Percentiles rank a stretch among this genome's conserved stretches.
Evolutionary conservation across 2,113 vertebrate genomes (phyloP).

Genomic region (Prolemur simus): DNA sequence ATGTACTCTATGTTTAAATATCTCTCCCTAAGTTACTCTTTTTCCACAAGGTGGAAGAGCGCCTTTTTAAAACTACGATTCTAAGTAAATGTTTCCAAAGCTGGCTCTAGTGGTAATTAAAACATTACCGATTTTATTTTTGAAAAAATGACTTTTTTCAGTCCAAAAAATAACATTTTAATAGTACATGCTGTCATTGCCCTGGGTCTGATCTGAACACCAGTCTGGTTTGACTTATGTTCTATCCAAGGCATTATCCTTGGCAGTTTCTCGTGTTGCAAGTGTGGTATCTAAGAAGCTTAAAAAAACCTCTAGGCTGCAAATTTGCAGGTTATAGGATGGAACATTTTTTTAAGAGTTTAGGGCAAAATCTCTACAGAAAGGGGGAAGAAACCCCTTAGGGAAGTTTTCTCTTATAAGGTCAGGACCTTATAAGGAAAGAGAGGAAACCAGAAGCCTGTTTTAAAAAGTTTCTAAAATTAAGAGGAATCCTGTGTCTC

Average conservation of each 20-base stretch:
- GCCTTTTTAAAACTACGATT: slow-evolving; percentile 47
- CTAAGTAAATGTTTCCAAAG: slow-evolving; percentile 45
- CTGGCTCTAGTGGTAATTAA: slow-evolving; percentile 60
- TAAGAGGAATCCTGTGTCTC: neutral
- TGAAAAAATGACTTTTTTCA: slow-evolving; percentile 24
- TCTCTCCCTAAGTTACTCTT: neutral
- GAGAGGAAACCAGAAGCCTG: neutral
- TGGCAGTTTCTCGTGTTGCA: neutral
- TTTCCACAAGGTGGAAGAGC: neutral
- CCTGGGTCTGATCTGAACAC: neutral
- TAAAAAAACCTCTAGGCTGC: neutral
- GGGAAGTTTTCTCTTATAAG: neutral
- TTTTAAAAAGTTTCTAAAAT: slow-evolving; percentile 33
- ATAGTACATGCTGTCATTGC: slow-evolving; percentile 9
- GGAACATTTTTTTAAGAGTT: neutral
- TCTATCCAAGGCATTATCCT: neutral
- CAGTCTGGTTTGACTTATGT: neutral
- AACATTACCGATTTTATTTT: slow-evolving; percentile 61
- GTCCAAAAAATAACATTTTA: slow-evolving; percentile 34
- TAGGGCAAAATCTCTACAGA: neutral
- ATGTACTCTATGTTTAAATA: slow-evolving; percentile 16
- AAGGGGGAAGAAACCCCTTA: neutral
- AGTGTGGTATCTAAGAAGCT: neutral
- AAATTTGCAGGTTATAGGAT: slow-evolving; percentile 1
- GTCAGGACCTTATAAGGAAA: neutral